Conservation (phyloP, 2,113 vertebrate genomes). For the Psettodes erumei region DNA sequence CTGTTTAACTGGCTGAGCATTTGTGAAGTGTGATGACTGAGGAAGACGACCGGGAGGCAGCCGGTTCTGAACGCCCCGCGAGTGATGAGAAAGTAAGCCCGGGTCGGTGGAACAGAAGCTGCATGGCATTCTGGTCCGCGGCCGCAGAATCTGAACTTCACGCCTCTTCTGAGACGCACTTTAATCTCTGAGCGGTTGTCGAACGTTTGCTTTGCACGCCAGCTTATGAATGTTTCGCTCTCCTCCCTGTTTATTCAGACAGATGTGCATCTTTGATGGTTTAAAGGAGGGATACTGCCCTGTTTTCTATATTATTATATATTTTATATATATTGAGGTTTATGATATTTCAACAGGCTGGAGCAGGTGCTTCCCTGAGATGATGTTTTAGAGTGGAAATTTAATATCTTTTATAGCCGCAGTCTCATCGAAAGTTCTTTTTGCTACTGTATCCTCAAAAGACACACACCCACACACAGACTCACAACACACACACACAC, state of each 20-base stretch:
- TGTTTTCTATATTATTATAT: no score
- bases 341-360: no score
- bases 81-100: no score
- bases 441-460: neutral
- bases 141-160: neutral
- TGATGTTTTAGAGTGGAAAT: neutral
- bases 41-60: neutral
- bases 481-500: neutral
- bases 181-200: neutral
- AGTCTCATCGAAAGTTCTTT: neutral
- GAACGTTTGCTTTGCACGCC: neutral
- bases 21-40: neutral
- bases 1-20: no score
- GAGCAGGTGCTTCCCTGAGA: no score
- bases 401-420: neutral
- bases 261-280: no score
- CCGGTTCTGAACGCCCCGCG: neutral
- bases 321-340: no score
- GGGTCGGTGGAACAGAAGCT: no score
- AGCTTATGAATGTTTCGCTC: no score
- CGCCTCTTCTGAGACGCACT: neutral
- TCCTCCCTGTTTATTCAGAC: no score
- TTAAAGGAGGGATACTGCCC: no score
- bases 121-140: neutral
- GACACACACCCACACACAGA: neutral